Conservation (phyloP, 2,888 invertebrate species). For the Mystacides longicornis region DNA sequence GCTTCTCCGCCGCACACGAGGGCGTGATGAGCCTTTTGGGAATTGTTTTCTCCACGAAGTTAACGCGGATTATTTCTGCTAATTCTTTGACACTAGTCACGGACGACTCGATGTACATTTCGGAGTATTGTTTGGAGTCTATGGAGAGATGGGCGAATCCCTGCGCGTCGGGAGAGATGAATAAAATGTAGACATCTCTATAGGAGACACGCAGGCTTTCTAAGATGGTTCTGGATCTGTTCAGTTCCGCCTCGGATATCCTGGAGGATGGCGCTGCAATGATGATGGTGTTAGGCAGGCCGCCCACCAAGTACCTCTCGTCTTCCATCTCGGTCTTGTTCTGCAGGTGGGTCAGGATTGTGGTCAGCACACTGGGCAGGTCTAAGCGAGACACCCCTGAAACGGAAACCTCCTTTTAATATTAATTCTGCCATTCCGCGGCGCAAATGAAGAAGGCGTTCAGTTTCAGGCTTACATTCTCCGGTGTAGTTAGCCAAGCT, state of each 20-base stretch:
- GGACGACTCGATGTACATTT: slow-evolving; percentile 37
- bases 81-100: slow-evolving; percentile 29
- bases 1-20: slow-evolving; percentile 38
- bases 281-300: slow-evolving; percentile 45
- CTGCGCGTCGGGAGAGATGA: slow-evolving; percentile 40
- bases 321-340: slow-evolving; percentile 41
- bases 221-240: slow-evolving; percentile 39
- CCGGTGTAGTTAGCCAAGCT: slow-evolving; percentile 39
- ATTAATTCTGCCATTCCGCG: no score
- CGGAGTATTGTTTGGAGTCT: slow-evolving; percentile 44
- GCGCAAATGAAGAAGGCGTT: no score
- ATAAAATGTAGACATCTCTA: slow-evolving; percentile 50
- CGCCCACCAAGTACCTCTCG: slow-evolving; percentile 34
- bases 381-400: slow-evolving; percentile 50
- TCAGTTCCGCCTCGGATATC: slow-evolving; percentile 40
- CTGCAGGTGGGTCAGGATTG: slow-evolving; percentile 41
- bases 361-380: slow-evolving; percentile 43
- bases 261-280: slow-evolving; percentile 45
- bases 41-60: slow-evolving; percentile 36
- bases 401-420: no score
- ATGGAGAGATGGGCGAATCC: slow-evolving; percentile 44
- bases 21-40: slow-evolving; percentile 39
- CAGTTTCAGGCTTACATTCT: slow-evolving; percentile 3
- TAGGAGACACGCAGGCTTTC: slow-evolving; percentile 39
- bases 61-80: slow-evolving; percentile 30